Percentiles rank a stretch among this genome's conserved stretches.
These are phyloP conservation scores for Hofmannophila pseudospretella DNA, from an alignment of 2,888 invertebrate species.

Conservation along the genomic window DNA sequence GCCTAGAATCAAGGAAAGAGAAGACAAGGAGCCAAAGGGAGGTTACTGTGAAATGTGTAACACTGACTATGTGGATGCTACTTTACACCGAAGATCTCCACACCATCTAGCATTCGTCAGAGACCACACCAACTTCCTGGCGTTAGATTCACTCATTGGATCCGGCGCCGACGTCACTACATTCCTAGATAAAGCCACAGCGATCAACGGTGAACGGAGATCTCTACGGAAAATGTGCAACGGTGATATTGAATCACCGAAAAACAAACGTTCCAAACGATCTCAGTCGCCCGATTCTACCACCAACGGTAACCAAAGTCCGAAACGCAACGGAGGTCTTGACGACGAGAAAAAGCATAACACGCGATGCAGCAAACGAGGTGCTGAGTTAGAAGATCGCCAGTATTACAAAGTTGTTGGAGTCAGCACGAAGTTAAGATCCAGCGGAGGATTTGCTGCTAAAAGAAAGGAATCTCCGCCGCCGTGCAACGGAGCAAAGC, in stretches of 20 bases:
- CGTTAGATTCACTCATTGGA: constrained; percentile 84
- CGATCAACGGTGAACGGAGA: constrained; percentile 55
- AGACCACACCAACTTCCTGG: constrained; percentile 85
- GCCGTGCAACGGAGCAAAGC: constrained; percentile 73
- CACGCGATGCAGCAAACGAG: constrained; percentile 50
- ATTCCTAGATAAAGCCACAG: constrained; percentile 80
- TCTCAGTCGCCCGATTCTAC: constrained; percentile 52
- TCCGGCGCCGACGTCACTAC: constrained; percentile 81
- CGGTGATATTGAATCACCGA: constrained; percentile 43
- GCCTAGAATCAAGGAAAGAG: constrained; percentile 62
- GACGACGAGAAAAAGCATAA: constrained; percentile 54
- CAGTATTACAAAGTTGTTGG: constrained; percentile 86
- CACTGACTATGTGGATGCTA: constrained; percentile 83
- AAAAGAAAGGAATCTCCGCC: constrained; percentile 55
- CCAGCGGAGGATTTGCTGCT: constrained; percentile 68
- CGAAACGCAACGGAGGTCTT: constrained; percentile 45
- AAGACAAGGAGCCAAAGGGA: constrained; percentile 62
- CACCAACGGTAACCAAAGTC: constrained; percentile 42
- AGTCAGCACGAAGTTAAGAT: constrained; percentile 81
- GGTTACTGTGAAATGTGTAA: constrained; percentile 91
- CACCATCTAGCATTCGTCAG: constrained; percentile 85
- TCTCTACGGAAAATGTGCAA: constrained; percentile 60
- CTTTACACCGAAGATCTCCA: constrained; percentile 84
- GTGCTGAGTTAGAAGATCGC: constrained; percentile 42
- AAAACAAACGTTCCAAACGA: constrained; percentile 40